Conservation (phyloP, 2,113 vertebrate genomes). For the Quiscalus mexicanus region DNA sequence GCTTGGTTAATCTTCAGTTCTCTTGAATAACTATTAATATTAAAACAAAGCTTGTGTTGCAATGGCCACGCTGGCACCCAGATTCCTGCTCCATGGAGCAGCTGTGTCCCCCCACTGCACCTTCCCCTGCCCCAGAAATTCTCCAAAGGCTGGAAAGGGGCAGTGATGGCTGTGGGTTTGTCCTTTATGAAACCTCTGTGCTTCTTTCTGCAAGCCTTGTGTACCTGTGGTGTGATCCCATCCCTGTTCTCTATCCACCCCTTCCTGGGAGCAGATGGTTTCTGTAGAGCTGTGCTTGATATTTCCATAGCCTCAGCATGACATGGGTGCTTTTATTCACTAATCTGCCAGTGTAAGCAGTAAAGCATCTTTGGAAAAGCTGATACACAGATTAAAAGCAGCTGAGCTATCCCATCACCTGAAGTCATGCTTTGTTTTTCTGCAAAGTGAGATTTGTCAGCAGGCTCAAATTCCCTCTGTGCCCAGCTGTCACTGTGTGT, state of each 20-base stretch:
- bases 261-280: background rate
- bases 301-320: background rate
- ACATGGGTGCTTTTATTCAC: background rate
- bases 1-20: background rate
- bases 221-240: background rate
- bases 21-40: background rate
- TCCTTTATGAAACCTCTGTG: background rate
- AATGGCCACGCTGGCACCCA: fast-evolving
- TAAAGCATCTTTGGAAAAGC: background rate
- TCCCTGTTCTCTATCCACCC: fast-evolving
- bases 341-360: background rate
- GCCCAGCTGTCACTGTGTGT: background rate
- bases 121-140: background rate
- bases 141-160: background rate
- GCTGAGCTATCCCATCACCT: background rate
- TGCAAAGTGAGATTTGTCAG: background rate
- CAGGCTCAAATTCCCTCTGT: background rate
- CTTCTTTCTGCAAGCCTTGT: background rate
- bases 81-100: too few species aligned
- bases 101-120: too few species aligned
- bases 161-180: background rate
- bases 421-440: background rate
- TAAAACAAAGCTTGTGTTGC: background rate
- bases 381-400: background rate
- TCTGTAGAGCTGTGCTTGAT: background rate